A percentile compares a stretch with the other conserved stretches of the same genome.
Evolutionary conservation across 2,888 invertebrate species (phyloP).

Genomic region (Pseudolycoriella hygida): DNA sequence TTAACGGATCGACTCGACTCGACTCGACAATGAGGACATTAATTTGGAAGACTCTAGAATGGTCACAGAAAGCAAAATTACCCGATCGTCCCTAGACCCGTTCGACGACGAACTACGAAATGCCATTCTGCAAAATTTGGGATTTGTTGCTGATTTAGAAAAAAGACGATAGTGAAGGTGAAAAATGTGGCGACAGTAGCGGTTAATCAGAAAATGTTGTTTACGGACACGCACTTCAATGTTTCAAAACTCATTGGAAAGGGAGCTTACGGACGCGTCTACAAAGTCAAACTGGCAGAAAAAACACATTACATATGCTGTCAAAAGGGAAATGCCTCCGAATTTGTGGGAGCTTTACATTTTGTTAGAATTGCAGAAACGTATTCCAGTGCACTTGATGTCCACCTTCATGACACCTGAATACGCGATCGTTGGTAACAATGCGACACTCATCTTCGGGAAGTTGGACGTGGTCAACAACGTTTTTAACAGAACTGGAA

Average conservation of each 20-base stretch:
- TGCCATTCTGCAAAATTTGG: constrained; percentile 49
- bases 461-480: constrained; percentile 62
- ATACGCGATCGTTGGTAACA: no score
- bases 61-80: background rate
- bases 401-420: background rate
- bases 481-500: constrained; percentile 46
- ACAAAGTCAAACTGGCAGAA: constrained; percentile 29
- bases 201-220: constrained; percentile 23
- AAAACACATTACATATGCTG: constrained; percentile 43
- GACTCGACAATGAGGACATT: no score
- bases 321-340: constrained; percentile 74
- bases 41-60: background rate
- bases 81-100: constrained; percentile 46
- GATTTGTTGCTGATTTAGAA: no score
- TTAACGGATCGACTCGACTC: no score
- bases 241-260: constrained; percentile 58
- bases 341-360: constrained; percentile 93
- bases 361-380: constrained; percentile 62
- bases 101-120: constrained; percentile 54
- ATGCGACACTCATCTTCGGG: constrained; percentile 64
- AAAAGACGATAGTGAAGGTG: no score
- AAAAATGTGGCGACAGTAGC: constrained; percentile 32
- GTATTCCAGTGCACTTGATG: constrained; percentile 43
- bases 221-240: constrained; percentile 34
- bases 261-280: constrained; percentile 69